Base-by-base conservation (phyloP, 2,888 invertebrate genomes). In the Liposcelis brunnea region DNA sequence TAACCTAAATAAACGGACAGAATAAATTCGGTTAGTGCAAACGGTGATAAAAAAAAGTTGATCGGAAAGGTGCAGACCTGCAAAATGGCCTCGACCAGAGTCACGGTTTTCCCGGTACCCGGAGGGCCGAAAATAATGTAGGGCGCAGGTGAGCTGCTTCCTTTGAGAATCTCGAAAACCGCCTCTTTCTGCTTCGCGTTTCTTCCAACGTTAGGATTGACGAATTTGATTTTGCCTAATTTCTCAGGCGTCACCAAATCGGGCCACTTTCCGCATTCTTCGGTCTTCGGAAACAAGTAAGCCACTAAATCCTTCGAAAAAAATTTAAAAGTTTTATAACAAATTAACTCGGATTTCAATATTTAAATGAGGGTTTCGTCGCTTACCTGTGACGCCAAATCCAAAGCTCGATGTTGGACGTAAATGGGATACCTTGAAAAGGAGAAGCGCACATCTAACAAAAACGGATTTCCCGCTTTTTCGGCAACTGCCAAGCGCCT, bases 41-140 rank as follows among this genome's bases (percentile, higher is more conserved):
- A 11, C 21, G 11, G 16, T 32, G 18, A 26, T 10, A 32, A 12
- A 19, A 31, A 12, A 8, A n/a, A 26, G 26, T 26, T 26, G 4
- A 6, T 26, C 26, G 26, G 26, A 8, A 26, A 4, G 8, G 4
- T 4, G 5, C 8, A 53, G 53, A 80, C 67, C 61, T 82, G 82
- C 45, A 74, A 62, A 40, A 81, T 72, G 4, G 75, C 64, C 61
- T 83, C 82, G 2, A 80, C 75, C 6, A 82, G 54, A 1, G 81
- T 80, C 1, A 76, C 68, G 1, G 81, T 81, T 61, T 80, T 80
- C 1, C 80, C 79, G 12, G 79, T 78, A 49, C 87, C 90, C 42
- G 90, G 89, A 33, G 90, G 90, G 2, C 90, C 90, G 62, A 80
- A 87, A 36, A 91, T 68, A 31, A 89, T 72, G 56, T 85, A 90